A percentile compares a stretch with the other conserved stretches of the same genome.
Evolutionary conservation across 2,888 invertebrate species (phyloP).

Genomic region (Cephus rjabovi): DNA sequence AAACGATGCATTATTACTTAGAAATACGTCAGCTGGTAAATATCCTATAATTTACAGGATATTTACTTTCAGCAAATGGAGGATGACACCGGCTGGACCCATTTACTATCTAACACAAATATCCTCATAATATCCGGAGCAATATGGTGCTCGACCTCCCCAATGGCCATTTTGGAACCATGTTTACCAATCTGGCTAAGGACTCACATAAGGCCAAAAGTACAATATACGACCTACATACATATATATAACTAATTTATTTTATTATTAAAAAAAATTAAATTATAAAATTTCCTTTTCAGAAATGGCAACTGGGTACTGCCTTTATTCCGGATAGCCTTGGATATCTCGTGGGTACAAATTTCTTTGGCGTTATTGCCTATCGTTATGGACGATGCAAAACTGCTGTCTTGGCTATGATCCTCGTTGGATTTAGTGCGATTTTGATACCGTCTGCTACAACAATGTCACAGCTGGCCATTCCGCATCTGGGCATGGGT

Average conservation of each 20-base stretch:
- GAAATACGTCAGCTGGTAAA: not conserved
- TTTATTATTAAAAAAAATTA: not conserved
- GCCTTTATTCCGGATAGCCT: slow-evolving; percentile 89
- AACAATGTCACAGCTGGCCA: slow-evolving; percentile 72
- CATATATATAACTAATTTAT: not conserved
- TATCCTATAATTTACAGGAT: slow-evolving; percentile 3
- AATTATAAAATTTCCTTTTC: slow-evolving; percentile 21
- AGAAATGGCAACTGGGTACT: slow-evolving; percentile 82
- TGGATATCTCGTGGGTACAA: slow-evolving; percentile 85
- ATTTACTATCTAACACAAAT: slow-evolving; percentile 73
- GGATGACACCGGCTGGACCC: slow-evolving; percentile 67
- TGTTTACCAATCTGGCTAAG: slow-evolving; percentile 87
- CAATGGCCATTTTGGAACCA: slow-evolving; percentile 86
- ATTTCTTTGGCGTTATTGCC: slow-evolving; percentile 79
- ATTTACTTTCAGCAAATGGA: slow-evolving; percentile 28
- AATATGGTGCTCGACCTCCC: slow-evolving; percentile 82
- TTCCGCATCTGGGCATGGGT: slow-evolving; percentile 85
- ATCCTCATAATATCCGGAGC: slow-evolving; percentile 75
- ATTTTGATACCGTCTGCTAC: slow-evolving; percentile 76
- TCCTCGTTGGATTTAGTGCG: slow-evolving; percentile 75
- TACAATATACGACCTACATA: slow-evolving; percentile 39
- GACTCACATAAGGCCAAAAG: slow-evolving; percentile 74
- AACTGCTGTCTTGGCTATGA: slow-evolving; percentile 73
- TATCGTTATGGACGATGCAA: slow-evolving; percentile 75
- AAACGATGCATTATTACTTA: not conserved